These are phyloP conservation scores for Zele albiditarsus DNA, from an alignment of 2,888 invertebrate genomes.

Conservation along the genomic window DNA sequence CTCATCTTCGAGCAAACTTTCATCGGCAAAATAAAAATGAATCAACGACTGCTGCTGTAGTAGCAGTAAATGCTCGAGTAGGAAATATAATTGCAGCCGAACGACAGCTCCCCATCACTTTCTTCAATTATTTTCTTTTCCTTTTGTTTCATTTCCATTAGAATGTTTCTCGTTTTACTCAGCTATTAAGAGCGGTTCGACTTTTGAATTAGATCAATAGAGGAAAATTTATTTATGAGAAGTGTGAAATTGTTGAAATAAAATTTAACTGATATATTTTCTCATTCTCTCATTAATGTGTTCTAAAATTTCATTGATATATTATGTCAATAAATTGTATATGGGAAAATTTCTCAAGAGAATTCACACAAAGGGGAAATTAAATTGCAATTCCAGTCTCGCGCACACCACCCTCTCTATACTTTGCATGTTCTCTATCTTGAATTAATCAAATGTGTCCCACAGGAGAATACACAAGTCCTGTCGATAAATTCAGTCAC, in stretches of 20 bases:
- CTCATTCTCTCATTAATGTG: too few relatives aligned
- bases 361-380: background rate
- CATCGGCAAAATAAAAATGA: constrained; percentile 35
- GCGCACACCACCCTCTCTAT: background rate
- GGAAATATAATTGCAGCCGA: constrained; percentile 43
- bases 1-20: constrained; percentile 49
- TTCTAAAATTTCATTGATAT: background rate
- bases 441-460: background rate
- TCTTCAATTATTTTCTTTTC: constrained; percentile 23
- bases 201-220: background rate
- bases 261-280: too few relatives aligned
- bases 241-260: too few relatives aligned
- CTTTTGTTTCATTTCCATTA: background rate
- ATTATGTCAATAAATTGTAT: background rate
- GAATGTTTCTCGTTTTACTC: constrained; percentile 21
- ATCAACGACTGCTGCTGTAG: background rate
- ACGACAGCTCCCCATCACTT: constrained; percentile 30
- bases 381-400: background rate
- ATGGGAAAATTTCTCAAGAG: background rate
- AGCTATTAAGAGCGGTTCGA: too few relatives aligned
- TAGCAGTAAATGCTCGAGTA: constrained; percentile 17
- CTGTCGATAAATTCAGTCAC: background rate
- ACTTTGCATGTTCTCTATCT: background rate
- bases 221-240: too few relatives aligned
- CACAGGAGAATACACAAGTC: background rate